Evolutionary conservation across 1,140 invertebrate species (phyloP).

Genomic region (Cotesia glomerata): DNA sequence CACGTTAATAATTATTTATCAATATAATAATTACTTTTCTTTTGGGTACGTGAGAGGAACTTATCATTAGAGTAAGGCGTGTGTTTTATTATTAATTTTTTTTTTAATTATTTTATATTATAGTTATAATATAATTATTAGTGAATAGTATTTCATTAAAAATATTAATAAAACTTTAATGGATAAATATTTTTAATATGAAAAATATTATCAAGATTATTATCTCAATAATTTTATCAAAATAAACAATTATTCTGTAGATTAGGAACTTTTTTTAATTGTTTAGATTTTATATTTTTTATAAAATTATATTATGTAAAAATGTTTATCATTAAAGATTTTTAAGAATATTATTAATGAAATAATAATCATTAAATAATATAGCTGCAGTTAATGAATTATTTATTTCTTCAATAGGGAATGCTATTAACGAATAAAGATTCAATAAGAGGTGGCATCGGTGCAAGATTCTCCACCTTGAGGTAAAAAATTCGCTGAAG

Average conservation of each 20-base stretch:
- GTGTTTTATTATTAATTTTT: neutral
- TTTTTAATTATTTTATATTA: too few species aligned
- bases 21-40: neutral
- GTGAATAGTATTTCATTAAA: too few species aligned
- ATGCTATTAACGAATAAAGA: slow-evolving; percentile 93
- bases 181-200: too few species aligned
- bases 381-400: neutral
- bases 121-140: too few species aligned
- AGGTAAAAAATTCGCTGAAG: slow-evolving; percentile 93
- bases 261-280: too few species aligned
- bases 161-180: too few species aligned
- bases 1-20: neutral
- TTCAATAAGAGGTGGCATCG: slow-evolving; percentile 90
- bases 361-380: slow-evolving; percentile 4
- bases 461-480: slow-evolving; percentile 90
- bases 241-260: too few species aligned
- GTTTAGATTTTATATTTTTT: too few species aligned
- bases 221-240: too few species aligned
- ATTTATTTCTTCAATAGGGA: slow-evolving; percentile 75
- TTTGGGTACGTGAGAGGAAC: neutral
- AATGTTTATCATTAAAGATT: neutral
- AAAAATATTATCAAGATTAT: too few species aligned
- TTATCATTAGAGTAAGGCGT: slow-evolving; percentile 13
- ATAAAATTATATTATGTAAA: neutral
- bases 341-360: neutral